Evolutionary conservation across 2,888 invertebrate species (phyloP), one percentile per base, ranked within the genome.

Genomic region (Eilema sororculum): DNA sequence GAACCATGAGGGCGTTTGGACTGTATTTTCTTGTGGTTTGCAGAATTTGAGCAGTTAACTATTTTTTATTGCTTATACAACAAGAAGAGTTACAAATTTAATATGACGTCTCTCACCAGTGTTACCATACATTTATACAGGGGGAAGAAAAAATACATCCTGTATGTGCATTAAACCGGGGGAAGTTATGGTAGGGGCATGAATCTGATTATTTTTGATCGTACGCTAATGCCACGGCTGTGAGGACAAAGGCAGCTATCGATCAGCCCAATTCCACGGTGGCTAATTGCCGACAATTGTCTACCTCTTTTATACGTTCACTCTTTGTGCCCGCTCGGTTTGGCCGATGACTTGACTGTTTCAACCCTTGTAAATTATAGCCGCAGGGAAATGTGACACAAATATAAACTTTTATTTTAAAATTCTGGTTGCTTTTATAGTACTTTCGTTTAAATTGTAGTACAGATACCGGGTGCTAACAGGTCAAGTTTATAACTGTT

Each of bases 241-340:
- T 68, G 71, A 72, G 80, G 84, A 91, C 90, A 91, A 90, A 89
- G 82, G 87, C 83, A 67, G 75, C 84, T 84, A 91, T 91, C 90
- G 91, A 91, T 89, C 88, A 89, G 86, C 84, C 86, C 84, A 86
- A 89, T 88, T 89, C 87, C 84, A 86, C 84, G 87, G 81, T 65
- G 82, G 85, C 92, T 92, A 92, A 92, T 92, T 91, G 89, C 90
- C 90, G 82, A 90, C 82, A 79, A 82, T 92, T 91, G 90, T 91
- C 91, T 91, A 81, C 81, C 72, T 85, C 89, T 84, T 90, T 90
- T 88, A 90, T 89, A 81, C 86, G 81, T 75, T 82, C 83, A 87
- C 85, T 90, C 90, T 89, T 91, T 91, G 90, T 89, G 81, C 78
- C 79, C 75, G 76, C 69, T 73, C 77, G 79, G 78, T 79, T 81